Conservation (phyloP, 2,113 vertebrate species). For the Brachyistius frenatus region DNA sequence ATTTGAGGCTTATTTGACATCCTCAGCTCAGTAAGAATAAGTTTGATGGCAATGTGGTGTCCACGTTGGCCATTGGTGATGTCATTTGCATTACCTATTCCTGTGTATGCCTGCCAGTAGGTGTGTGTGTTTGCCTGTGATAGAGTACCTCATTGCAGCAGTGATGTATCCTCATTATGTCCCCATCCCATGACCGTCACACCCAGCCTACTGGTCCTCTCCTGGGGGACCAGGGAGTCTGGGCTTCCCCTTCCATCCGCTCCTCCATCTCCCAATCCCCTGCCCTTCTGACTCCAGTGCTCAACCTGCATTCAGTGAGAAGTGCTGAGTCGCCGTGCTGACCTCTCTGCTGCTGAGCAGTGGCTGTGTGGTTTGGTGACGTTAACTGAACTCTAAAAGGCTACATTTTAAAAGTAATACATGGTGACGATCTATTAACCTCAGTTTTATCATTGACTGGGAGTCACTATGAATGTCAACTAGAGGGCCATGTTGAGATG, state of each 20-base stretch:
- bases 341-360: slow-evolving; percentile 44
- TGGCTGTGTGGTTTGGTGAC: slow-evolving; percentile 14
- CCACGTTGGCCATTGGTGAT: slow-evolving; percentile 24
- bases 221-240: slow-evolving; percentile 55
- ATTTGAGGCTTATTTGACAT: slow-evolving; percentile 32
- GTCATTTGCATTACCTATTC: not conserved
- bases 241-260: slow-evolving; percentile 63
- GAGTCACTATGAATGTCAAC: too few species aligned
- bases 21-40: slow-evolving; percentile 29
- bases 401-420: not conserved
- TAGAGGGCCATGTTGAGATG: too few species aligned
- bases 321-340: slow-evolving; percentile 61
- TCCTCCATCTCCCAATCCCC: slow-evolving; percentile 30
- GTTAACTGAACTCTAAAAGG: slow-evolving; percentile 30
- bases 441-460: not conserved
- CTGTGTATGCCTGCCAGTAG: slow-evolving; percentile 14
- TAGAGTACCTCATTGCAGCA: slow-evolving; percentile 71
- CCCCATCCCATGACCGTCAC: slow-evolving; percentile 70
- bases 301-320: slow-evolving; percentile 13
- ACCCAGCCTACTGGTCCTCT: slow-evolving; percentile 60
- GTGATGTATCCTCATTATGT: slow-evolving; percentile 84
- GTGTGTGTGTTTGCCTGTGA: slow-evolving; percentile 49
- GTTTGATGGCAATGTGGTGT: slow-evolving; percentile 22
- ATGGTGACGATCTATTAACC: not conserved
- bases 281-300: slow-evolving; percentile 31